Percentiles rank a stretch among this genome's conserved stretches.
Conservation (phyloP, 2,888 invertebrate species). For the Polyommatus icarus region DNA sequence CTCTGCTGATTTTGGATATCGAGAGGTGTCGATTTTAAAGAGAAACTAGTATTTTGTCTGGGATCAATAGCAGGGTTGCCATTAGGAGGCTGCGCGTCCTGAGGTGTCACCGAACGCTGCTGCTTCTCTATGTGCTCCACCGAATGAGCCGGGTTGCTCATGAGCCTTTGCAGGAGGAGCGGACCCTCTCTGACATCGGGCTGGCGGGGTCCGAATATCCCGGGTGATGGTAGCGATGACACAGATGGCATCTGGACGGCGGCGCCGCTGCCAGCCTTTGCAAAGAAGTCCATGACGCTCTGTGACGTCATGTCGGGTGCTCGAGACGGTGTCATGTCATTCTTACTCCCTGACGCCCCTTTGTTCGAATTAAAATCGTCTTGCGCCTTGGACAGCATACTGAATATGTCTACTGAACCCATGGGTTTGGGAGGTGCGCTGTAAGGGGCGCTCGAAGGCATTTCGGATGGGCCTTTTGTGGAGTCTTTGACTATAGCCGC, state of each 20-base stretch:
- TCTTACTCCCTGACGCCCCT: constrained; percentile 58
- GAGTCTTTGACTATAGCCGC: constrained; percentile 86
- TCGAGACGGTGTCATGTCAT: constrained; percentile 70
- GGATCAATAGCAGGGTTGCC: constrained; percentile 62
- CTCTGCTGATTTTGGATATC: constrained; percentile 68
- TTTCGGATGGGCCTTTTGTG: constrained; percentile 64
- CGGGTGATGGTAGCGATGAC: constrained; percentile 71
- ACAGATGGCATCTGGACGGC: constrained; percentile 77
- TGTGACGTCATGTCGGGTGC: constrained; percentile 87
- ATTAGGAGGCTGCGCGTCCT: constrained; percentile 70
- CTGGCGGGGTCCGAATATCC: constrained; percentile 70
- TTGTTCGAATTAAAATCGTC: constrained; percentile 89
- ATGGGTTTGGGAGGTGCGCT: constrained; percentile 60
- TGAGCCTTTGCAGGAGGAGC: constrained; percentile 86
- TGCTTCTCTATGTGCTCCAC: constrained; percentile 94
- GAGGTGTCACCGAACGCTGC: constrained; percentile 88
- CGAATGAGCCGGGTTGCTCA: constrained; percentile 91
- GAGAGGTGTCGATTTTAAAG: constrained; percentile 67
- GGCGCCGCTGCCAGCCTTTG: constrained; percentile 84
- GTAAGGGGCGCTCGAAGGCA: constrained; percentile 62
- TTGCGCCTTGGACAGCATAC: constrained; percentile 94
- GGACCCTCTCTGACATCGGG: constrained; percentile 81
- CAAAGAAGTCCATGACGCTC: constrained; percentile 94
- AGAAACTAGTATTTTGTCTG: constrained; percentile 63
- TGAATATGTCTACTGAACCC: constrained; percentile 86